Evolutionary conservation across 2,113 vertebrate species (phyloP).

Genomic region (Rhynchopsitta pachyrhyncha): DNA sequence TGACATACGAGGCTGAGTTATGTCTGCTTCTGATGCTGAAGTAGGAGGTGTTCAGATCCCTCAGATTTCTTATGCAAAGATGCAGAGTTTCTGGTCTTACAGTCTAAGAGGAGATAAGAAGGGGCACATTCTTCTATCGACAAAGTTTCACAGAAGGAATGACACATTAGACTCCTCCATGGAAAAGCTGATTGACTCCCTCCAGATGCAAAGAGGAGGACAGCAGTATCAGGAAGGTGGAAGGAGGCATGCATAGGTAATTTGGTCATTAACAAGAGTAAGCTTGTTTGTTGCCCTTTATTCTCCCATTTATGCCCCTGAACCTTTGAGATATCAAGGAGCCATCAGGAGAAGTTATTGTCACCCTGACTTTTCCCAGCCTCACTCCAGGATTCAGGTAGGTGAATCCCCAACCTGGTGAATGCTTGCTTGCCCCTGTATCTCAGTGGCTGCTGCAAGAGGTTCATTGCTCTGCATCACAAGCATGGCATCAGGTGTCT

Average conservation of each 20-base stretch:
- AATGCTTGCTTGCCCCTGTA: background rate
- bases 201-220: background rate
- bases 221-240: background rate
- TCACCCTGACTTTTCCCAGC: background rate
- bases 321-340: background rate
- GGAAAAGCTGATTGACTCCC: background rate
- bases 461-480: accelerated
- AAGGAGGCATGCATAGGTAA: accelerated
- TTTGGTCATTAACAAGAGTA: background rate
- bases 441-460: background rate
- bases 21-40: background rate
- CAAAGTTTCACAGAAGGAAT: background rate
- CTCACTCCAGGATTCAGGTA: background rate
- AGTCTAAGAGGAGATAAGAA: background rate
- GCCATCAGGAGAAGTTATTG: background rate
- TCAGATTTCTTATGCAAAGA: background rate
- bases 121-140: background rate
- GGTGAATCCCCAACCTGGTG: background rate
- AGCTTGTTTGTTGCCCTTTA: background rate
- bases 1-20: background rate
- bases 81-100: background rate
- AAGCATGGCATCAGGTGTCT: background rate
- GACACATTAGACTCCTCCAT: background rate
- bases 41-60: background rate
- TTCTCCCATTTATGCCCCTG: background rate